phyloP scores from a whole-genome alignment of 2,113 vertebrate species.

The Petroica traversi region DNA sequence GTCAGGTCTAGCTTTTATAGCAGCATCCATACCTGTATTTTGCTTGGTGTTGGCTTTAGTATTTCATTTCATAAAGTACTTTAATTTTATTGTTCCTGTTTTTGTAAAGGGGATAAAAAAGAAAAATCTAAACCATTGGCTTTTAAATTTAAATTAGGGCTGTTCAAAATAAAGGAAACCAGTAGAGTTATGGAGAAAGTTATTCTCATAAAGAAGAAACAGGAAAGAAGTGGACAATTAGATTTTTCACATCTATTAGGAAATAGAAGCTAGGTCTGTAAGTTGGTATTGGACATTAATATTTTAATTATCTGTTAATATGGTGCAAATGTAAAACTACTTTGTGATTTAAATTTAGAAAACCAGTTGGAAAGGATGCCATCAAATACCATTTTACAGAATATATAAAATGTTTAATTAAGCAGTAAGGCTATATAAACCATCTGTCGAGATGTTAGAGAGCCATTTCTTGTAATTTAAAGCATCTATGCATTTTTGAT shows the following conservation, averaged over 20 bases:
- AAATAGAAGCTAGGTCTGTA: background rate
- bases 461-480: slow-evolving; percentile 19
- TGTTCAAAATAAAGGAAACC: background rate
- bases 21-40: background rate
- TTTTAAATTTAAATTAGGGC: background rate
- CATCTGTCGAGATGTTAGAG: slow-evolving; percentile 48
- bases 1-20: background rate
- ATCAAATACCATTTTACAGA: background rate
- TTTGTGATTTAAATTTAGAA: background rate
- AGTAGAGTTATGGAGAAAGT: background rate
- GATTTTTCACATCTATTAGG: background rate
- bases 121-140: background rate
- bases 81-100: background rate
- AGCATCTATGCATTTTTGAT: slow-evolving; percentile 23
- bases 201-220: background rate
- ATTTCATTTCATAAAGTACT: background rate
- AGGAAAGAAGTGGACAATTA: background rate
- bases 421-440: slow-evolving; percentile 15
- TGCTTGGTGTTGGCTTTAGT: background rate
- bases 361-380: background rate
- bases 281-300: background rate
- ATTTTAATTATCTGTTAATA: background rate
- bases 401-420: slow-evolving; percentile 42
- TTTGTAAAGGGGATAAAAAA: background rate
- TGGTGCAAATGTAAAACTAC: background rate